Percentiles rank a stretch among this genome's conserved stretches.
Conservation (phyloP, 2,797 vertebrate genomes). For the Myotis findleyi region DNA sequence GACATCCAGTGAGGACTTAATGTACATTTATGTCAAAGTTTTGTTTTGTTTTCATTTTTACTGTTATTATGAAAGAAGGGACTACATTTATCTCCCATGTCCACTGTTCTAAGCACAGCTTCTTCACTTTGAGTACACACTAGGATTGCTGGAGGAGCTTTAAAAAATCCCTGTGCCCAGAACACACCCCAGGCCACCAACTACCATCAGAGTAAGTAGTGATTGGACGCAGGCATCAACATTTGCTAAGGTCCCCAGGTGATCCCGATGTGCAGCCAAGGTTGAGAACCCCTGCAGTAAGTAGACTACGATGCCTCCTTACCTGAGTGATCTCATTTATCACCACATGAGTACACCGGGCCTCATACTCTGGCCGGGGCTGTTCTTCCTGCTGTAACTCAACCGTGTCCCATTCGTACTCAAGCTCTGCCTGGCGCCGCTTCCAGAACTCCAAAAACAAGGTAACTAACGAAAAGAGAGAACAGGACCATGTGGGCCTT, state of each 20-base stretch:
- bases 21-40: not conserved
- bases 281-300: not conserved
- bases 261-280: not conserved
- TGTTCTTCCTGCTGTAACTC: conserved; percentile 96
- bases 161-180: not conserved
- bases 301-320: not conserved
- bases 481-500: fast-evolving
- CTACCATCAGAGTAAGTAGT: fast-evolving
- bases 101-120: not conserved
- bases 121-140: not conserved
- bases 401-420: conserved; percentile 96
- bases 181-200: not conserved
- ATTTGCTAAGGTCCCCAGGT: not conserved
- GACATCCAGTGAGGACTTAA: not conserved
- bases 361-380: conserved; percentile 94
- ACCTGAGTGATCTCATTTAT: conserved; percentile 95
- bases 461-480: conserved; percentile 88
- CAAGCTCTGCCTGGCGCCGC: conserved; percentile 93
- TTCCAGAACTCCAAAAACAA: conserved; percentile 98
- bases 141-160: not conserved
- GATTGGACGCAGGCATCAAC: not conserved
- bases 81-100: not conserved
- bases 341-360: conserved; percentile 90
- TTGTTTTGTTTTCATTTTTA: not conserved
- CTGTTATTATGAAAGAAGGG: not conserved